Evolutionary conservation across 64 coral and sea anemone genomes (phyloP).

Genomic region (Montipora foliosa): DNA sequence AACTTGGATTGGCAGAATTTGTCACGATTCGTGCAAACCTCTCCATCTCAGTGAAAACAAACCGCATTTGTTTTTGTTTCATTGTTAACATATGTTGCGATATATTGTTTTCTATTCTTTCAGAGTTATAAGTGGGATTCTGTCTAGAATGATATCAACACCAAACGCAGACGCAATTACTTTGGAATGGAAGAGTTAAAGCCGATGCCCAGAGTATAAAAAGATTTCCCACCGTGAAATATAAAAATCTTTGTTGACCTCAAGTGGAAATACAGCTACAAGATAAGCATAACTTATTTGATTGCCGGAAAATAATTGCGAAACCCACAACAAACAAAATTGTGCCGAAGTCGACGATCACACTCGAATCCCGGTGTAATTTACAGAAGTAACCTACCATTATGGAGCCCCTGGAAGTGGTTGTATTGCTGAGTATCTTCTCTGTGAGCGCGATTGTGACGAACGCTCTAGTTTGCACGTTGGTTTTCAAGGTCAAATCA

Average conservation of each 20-base stretch:
- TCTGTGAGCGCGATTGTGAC: conserved; percentile 36
- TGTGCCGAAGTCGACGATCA: neutral
- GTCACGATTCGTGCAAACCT: neutral
- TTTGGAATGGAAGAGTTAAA: no score
- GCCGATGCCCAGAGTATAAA: neutral
- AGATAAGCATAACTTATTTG: neutral
- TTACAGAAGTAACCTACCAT: neutral
- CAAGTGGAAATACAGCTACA: neutral
- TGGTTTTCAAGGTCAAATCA: conserved; percentile 65
- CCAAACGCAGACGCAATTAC: no score
- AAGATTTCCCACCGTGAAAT: neutral
- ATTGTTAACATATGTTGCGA: neutral
- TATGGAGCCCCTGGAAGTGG: neutral
- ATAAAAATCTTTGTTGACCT: neutral
- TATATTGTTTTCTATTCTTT: neutral
- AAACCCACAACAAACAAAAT: neutral
- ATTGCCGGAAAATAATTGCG: neutral
- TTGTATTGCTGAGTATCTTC: conserved; percentile 58
- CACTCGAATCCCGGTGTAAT: neutral
- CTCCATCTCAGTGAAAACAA: neutral
- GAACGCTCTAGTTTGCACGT: conserved; percentile 46
- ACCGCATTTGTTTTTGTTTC: neutral
- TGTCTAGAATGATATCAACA: no score
- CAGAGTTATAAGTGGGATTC: neutral
- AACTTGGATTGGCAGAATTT: neutral